Evolutionary conservation across 2,113 vertebrate genomes (phyloP).

Genomic region (Nannobrachium achirus): DNA sequence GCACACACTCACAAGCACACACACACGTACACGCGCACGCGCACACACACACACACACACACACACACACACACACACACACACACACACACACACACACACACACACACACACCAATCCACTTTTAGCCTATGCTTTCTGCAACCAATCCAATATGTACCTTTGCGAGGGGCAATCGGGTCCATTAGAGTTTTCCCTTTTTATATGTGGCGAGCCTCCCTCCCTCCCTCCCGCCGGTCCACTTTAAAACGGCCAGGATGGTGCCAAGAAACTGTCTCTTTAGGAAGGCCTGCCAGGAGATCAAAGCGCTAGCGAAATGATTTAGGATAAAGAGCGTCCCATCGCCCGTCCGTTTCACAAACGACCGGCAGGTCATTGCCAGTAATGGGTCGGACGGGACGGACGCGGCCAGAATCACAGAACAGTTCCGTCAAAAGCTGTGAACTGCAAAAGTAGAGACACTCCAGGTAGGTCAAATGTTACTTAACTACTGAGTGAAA

Average conservation of each 20-base stretch:
- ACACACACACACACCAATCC: background rate
- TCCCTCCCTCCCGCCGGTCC: conserved; percentile 19
- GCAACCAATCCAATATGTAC: conserved; percentile 18
- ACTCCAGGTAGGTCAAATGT: too few relatives aligned
- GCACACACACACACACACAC: background rate
- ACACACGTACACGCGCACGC: background rate
- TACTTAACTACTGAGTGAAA: too few relatives aligned
- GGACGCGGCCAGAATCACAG: background rate
- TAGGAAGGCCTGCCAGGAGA: conserved; percentile 25
- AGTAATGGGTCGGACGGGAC: conserved; percentile 29
- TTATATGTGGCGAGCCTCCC: too few relatives aligned
- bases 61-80: background rate
- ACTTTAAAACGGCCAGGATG: conserved; percentile 37
- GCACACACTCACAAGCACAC: background rate
- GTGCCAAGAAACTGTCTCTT: conserved; percentile 53
- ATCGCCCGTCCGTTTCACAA: conserved; percentile 38
- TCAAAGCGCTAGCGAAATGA: conserved; percentile 40
- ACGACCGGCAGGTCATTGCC: conserved; percentile 14
- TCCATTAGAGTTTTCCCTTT: conserved; percentile 27
- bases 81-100: too few relatives aligned
- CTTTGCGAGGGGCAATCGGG: conserved; percentile 19
- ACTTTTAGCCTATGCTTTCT: conserved; percentile 30
- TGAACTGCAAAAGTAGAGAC: too few relatives aligned
- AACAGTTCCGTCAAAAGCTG: conserved; percentile 3
- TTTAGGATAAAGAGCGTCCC: conserved; percentile 33